Conservation (phyloP, 2,888 invertebrate genomes). For the Ectemnius lituratus region DNA sequence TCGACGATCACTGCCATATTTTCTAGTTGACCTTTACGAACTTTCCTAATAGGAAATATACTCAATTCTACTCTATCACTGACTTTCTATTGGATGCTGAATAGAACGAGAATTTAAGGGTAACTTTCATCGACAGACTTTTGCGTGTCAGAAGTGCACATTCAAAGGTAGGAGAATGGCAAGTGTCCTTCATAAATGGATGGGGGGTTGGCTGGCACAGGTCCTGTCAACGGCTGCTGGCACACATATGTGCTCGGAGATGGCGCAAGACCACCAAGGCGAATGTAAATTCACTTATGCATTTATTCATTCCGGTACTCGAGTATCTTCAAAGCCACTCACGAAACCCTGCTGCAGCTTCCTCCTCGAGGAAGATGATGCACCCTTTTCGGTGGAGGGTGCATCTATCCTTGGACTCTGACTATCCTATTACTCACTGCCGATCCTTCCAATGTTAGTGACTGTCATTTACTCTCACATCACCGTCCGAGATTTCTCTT, state of each 20-base stretch:
- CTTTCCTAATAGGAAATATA: too few relatives aligned
- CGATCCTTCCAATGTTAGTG: slow-evolving; percentile 23
- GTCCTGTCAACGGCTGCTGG: background rate
- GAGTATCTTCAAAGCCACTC: slow-evolving; percentile 56
- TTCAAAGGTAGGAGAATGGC: background rate
- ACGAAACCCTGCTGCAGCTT: slow-evolving; percentile 22
- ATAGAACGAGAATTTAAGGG: too few relatives aligned
- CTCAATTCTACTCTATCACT: too few relatives aligned
- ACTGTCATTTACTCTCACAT: background rate
- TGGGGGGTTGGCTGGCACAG: background rate
- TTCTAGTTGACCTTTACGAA: too few relatives aligned
- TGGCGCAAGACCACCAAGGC: slow-evolving; percentile 32
- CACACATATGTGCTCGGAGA: slow-evolving; percentile 8
- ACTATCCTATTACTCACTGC: slow-evolving; percentile 42
- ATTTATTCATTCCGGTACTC: slow-evolving; percentile 62
- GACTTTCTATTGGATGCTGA: too few relatives aligned
- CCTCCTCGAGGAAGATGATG: slow-evolving; percentile 15
- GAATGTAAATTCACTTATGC: slow-evolving; percentile 64
- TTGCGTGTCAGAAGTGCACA: background rate
- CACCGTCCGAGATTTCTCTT: too few relatives aligned
- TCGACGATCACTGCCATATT: too few relatives aligned
- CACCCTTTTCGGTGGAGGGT: background rate
- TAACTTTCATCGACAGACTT: too few relatives aligned
- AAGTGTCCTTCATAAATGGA: slow-evolving; percentile 25
- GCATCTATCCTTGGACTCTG: slow-evolving; percentile 20